phyloP scores from a whole-genome alignment of 2,113 vertebrate genomes.

The Hylia prasina region DNA sequence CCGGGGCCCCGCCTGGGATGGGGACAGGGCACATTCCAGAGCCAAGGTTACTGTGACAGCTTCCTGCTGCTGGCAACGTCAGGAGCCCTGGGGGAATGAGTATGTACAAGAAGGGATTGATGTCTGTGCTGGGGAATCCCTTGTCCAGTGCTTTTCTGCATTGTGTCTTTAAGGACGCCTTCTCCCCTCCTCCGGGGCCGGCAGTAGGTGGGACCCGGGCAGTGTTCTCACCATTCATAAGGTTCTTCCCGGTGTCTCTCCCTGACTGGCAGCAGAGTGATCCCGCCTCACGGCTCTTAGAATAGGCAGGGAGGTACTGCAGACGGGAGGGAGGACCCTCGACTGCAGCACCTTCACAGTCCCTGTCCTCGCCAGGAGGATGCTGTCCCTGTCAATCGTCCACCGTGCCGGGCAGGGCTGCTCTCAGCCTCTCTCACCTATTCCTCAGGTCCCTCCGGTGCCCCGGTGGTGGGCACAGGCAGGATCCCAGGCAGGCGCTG shows the following conservation, averaged over 20 bases:
- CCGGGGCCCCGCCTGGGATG: accelerated
- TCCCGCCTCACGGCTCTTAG: neutral
- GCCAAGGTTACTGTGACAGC: neutral
- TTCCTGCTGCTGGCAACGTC: neutral
- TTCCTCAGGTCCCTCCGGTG: neutral
- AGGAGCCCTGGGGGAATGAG: neutral
- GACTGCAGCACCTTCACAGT: accelerated
- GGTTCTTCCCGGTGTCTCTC: neutral
- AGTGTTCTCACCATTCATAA: neutral
- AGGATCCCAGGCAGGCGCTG: neutral
- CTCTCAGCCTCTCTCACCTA: neutral
- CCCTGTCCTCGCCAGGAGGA: neutral
- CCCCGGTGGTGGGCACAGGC: neutral
- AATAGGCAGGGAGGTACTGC: neutral
- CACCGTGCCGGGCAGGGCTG: accelerated
- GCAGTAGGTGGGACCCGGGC: neutral
- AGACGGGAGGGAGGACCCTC: neutral
- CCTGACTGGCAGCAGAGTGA: neutral
- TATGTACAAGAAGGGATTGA: accelerated
- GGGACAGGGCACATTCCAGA: neutral
- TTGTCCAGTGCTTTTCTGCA: neutral
- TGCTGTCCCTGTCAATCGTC: neutral
- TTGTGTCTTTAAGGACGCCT: constrained; percentile 11
- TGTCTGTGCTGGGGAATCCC: neutral
- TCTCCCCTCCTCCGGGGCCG: neutral